These are phyloP conservation scores for Poecile montanus DNA, from an alignment of 2,797 vertebrate species.

Conservation along the genomic window DNA sequence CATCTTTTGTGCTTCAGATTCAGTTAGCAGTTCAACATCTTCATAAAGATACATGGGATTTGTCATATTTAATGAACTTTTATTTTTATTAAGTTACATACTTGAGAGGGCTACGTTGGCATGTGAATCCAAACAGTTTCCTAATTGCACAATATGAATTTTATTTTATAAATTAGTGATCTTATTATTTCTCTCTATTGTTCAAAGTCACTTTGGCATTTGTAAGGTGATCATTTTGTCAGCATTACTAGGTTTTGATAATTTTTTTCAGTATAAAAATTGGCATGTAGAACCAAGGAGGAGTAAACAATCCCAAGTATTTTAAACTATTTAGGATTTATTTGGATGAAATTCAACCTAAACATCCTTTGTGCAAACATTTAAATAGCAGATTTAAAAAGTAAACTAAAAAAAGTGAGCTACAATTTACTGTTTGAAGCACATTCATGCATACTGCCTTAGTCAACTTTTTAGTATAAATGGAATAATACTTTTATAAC, in stretches of 20 bases:
- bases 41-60: not conserved
- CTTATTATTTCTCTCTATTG: not conserved
- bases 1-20: not conserved
- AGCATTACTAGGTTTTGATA: not conserved
- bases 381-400: not conserved
- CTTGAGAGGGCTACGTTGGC: not conserved
- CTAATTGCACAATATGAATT: not conserved
- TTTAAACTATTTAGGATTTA: slow-evolving; percentile 12
- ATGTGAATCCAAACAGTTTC: not conserved
- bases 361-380: not conserved
- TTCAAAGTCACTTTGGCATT: not conserved
- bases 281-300: not conserved
- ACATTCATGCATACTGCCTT: not conserved
- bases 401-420: not conserved
- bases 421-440: not conserved
- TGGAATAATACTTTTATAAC: not conserved
- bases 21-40: not conserved
- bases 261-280: not conserved
- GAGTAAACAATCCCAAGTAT: not conserved
- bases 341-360: slow-evolving; percentile 3
- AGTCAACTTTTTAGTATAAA: not conserved
- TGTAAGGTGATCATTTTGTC: not conserved
- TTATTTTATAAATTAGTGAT: not conserved
- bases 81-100: not conserved
- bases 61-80: not conserved